Evolutionary conservation across 2,888 invertebrate species (phyloP).

Genomic region (Eristalis tenax): DNA sequence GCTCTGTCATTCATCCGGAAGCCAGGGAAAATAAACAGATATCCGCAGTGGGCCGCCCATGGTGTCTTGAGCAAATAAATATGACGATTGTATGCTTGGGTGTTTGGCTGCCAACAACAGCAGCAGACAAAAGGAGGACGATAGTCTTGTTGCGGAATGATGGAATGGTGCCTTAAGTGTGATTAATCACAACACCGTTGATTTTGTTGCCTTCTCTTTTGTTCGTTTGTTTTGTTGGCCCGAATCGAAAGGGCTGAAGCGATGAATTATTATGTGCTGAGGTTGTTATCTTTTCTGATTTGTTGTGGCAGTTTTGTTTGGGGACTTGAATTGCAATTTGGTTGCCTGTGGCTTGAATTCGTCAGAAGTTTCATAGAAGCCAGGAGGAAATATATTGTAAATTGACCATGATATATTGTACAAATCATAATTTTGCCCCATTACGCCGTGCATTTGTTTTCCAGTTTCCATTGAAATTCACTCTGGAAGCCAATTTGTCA

Average conservation of each 20-base stretch:
- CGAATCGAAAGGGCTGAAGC: neutral
- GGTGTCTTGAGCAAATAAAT: neutral
- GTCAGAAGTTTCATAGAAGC: too few relatives aligned
- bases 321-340: too few relatives aligned
- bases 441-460: too few relatives aligned
- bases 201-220: neutral
- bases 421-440: too few relatives aligned
- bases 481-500: too few relatives aligned
- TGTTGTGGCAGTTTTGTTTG: too few relatives aligned
- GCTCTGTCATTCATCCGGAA: neutral
- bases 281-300: too few relatives aligned
- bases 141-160: neutral
- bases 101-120: neutral
- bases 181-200: neutral
- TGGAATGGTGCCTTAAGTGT: neutral
- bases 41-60: neutral
- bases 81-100: neutral
- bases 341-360: too few relatives aligned
- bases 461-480: too few relatives aligned
- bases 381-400: too few relatives aligned
- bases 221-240: neutral
- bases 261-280: too few relatives aligned
- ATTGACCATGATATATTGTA: too few relatives aligned
- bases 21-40: neutral
- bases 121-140: neutral